phyloP scores from a whole-genome alignment of 92 coral and sea anemone species.

The Porites evermanni region DNA sequence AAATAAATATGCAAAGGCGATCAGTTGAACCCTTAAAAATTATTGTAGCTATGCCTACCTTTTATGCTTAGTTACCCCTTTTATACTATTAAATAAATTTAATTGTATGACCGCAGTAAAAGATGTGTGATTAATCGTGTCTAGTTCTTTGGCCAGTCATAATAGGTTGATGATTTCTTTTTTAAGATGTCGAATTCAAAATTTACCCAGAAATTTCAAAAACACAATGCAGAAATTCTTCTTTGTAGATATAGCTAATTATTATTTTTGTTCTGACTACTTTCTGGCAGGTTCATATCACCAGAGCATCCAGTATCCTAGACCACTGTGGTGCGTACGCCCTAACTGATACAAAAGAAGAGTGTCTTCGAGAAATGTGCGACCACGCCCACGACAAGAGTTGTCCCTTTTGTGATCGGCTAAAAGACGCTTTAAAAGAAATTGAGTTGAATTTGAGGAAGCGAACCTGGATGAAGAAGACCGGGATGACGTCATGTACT shows the following conservation, averaged over 20 bases:
- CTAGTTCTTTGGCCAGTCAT: no score
- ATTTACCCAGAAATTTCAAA: no score
- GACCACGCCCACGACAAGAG: constrained; percentile 25
- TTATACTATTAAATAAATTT: no score
- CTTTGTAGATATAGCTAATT: neutral
- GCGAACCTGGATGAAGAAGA: constrained; percentile 17
- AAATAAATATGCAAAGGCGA: no score
- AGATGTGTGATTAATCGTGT: no score
- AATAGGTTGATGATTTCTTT: no score
- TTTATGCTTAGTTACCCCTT: no score
- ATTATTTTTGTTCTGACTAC: neutral
- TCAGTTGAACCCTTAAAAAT: no score
- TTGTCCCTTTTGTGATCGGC: constrained; percentile 15
- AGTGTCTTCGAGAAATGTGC: neutral
- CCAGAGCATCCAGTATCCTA: neutral
- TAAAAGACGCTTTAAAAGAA: constrained; percentile 13
- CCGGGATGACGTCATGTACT: constrained; percentile 15
- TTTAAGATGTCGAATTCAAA: no score
- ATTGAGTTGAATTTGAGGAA: constrained; percentile 21
- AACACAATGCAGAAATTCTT: neutral
- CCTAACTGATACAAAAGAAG: constrained; percentile 12
- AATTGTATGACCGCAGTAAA: no score
- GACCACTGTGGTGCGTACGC: constrained; percentile 28
- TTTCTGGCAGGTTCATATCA: constrained; percentile 19
- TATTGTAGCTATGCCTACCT: no score